A percentile compares a stretch with the other conserved stretches of the same genome.
Conservation (phyloP, 2,888 invertebrate species). For the Sepiola atlantica region DNA sequence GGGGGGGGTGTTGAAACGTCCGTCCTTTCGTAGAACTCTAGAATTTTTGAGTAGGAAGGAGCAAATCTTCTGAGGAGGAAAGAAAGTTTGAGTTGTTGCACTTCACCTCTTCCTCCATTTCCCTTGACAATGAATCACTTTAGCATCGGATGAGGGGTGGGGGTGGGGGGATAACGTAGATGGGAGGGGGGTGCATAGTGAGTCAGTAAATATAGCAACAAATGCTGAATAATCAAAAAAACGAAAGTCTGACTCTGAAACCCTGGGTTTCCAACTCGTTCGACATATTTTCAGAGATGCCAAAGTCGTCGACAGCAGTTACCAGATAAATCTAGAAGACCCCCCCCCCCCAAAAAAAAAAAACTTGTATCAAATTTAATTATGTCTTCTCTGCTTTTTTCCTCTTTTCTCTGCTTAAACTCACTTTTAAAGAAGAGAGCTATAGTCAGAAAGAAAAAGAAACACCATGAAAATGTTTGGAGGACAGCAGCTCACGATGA, state of each 20-base stretch:
- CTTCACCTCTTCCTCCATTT: too few species aligned
- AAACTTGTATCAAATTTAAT: neutral
- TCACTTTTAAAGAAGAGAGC: too few species aligned
- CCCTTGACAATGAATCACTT: too few species aligned
- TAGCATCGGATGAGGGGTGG: too few species aligned
- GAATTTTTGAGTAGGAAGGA: neutral
- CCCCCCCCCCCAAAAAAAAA: too few species aligned
- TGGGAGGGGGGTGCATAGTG: neutral
- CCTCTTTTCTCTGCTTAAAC: neutral
- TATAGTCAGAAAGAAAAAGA: too few species aligned
- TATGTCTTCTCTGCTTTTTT: neutral
- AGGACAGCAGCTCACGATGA: too few species aligned
- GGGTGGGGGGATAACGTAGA: too few species aligned
- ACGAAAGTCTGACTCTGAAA: neutral
- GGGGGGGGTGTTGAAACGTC: too few species aligned
- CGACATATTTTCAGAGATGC: neutral
- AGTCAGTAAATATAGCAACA: neutral
- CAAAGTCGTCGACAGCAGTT: neutral
- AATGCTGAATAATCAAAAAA: neutral
- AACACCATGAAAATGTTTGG: too few species aligned
- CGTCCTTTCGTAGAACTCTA: too few species aligned
- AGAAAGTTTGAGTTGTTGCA: too few species aligned
- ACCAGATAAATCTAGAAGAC: neutral
- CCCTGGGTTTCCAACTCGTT: neutral
- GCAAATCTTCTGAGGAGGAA: neutral